Evolutionary conservation across 2,113 vertebrate species (phyloP), one percentile per base, ranked within the genome.

Genomic region (Dromas ardeola): DNA sequence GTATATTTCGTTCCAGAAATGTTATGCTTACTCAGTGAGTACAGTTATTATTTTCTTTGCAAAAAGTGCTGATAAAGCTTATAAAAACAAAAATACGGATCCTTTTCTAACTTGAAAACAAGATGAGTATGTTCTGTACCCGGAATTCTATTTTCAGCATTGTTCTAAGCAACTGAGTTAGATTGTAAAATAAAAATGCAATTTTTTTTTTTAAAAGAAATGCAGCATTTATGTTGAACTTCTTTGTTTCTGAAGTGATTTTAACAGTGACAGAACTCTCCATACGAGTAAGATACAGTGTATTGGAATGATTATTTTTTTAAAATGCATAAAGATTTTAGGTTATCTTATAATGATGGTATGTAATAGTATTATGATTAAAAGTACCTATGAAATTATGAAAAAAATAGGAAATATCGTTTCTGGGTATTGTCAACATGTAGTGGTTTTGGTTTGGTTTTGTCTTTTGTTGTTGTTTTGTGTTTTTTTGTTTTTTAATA

Each of bases 11-110:
- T 96, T 95, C 83, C n/a, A 59, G 61, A 89, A 50, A 71, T 94
- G n/a, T 2, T 81, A 32, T 42, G 63, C 91, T 89, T 95, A 40
- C 72, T 77, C 80, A 70, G 62, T 83, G 58, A 90, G 83, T 86
- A 62, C 27, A 62, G 79, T 93, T 93, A 53, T 55, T 90, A 86
- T 95, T 93, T 93, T 76, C 53, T 78, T 89, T 86, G 80, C 50
- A 94, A 53, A 81, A 89, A 84, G 23, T 96, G 80, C 89, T 94
- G 86, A 91, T 96, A 88, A 95, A 81, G 86, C 82, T 95, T 74
- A 61, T n/a, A 58, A 92, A 91, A 94, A 9, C 63, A 62, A 92
- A 96, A 90, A 78, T 70, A 86, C 55, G 29, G 52, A 58, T 86
- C 32, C 26, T 81, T 65, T 95, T 69, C 87, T 72, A 85, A 59